Evolutionary conservation across 2,888 invertebrate genomes (phyloP).

Genomic region (Sussaba pulchella): DNA sequence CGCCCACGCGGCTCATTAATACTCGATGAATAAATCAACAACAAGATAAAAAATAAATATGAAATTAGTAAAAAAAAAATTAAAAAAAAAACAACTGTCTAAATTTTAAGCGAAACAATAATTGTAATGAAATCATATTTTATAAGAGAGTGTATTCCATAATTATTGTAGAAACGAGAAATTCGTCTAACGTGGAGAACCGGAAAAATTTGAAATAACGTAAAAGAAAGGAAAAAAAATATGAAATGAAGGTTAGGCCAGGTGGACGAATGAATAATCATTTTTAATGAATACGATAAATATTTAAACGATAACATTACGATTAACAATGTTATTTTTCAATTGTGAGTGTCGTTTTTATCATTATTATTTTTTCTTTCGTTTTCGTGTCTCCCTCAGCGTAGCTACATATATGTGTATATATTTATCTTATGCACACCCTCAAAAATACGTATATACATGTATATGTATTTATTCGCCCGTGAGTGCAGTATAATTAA

Average conservation of each 20-base stretch:
- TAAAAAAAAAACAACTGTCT: slow-evolving; percentile 70
- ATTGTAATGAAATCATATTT: slow-evolving; percentile 81
- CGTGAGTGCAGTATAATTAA: slow-evolving; percentile 66
- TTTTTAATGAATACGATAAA: slow-evolving; percentile 75
- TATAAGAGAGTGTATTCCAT: slow-evolving; percentile 80
- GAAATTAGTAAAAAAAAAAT: slow-evolving; percentile 27
- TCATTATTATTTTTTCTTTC: slow-evolving; percentile 67
- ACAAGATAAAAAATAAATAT: slow-evolving; percentile 33
- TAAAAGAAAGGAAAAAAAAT: slow-evolving; percentile 56
- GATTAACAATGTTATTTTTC: slow-evolving; percentile 80
- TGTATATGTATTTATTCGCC: slow-evolving; percentile 71
- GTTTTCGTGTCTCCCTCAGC: slow-evolving; percentile 49
- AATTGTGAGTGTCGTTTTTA: slow-evolving; percentile 78
- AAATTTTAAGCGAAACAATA: slow-evolving; percentile 76
- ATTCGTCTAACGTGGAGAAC: slow-evolving; percentile 60
- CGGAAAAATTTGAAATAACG: slow-evolving; percentile 66
- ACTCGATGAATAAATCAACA: slow-evolving; percentile 51
- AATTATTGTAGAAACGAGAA: slow-evolving; percentile 74
- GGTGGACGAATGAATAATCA: slow-evolving; percentile 78
- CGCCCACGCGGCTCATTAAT: slow-evolving; percentile 64
- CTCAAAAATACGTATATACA: slow-evolving; percentile 72
- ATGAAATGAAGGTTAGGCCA: slow-evolving; percentile 76
- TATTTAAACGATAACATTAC: slow-evolving; percentile 74
- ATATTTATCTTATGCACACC: slow-evolving; percentile 75
- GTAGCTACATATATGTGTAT: slow-evolving; percentile 77